phyloP scores from a whole-genome alignment of 2,888 invertebrate genomes.

The Tetheella fluctuosa region DNA sequence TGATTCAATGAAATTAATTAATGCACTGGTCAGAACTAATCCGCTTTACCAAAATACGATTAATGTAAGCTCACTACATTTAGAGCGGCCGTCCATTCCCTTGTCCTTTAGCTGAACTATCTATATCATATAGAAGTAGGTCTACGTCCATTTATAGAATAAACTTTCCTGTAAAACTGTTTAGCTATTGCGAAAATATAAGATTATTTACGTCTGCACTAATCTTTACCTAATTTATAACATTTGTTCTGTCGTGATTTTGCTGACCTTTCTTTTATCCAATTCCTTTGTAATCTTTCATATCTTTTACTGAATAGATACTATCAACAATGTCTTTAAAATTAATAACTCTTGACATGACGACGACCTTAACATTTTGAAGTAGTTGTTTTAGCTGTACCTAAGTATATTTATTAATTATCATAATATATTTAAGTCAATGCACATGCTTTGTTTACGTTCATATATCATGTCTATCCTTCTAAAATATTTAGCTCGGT shows the following conservation, averaged over 20 bases:
- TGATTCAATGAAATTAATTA: neutral
- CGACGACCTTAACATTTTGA: slow-evolving; percentile 29
- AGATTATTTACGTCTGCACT: neutral
- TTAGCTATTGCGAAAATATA: slow-evolving; percentile 19
- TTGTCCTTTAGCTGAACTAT: slow-evolving; percentile 50
- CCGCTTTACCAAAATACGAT: slow-evolving; percentile 49
- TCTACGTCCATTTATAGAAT: slow-evolving; percentile 44
- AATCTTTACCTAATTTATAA: neutral
- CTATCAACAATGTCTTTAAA: slow-evolving; percentile 13
- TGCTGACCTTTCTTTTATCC: neutral
- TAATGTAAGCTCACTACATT: slow-evolving; percentile 32
- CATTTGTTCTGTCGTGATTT: neutral
- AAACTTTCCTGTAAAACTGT: slow-evolving; percentile 46
- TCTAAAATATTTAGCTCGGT: neutral
- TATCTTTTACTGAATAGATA: slow-evolving; percentile 20
- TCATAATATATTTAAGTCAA: neutral
- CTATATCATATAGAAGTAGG: slow-evolving; percentile 39
- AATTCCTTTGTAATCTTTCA: slow-evolving; percentile 10
- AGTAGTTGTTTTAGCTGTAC: neutral
- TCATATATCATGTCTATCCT: neutral
- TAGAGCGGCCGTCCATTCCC: slow-evolving; percentile 48
- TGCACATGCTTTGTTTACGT: neutral
- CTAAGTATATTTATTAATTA: neutral
- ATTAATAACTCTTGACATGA: neutral
- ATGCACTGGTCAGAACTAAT: slow-evolving; percentile 28